Percentiles rank a stretch among this genome's conserved stretches.
These are phyloP conservation scores for Ptychobarbus kaznakovi DNA, from an alignment of 2,797 vertebrate genomes.

Conservation along the genomic window DNA sequence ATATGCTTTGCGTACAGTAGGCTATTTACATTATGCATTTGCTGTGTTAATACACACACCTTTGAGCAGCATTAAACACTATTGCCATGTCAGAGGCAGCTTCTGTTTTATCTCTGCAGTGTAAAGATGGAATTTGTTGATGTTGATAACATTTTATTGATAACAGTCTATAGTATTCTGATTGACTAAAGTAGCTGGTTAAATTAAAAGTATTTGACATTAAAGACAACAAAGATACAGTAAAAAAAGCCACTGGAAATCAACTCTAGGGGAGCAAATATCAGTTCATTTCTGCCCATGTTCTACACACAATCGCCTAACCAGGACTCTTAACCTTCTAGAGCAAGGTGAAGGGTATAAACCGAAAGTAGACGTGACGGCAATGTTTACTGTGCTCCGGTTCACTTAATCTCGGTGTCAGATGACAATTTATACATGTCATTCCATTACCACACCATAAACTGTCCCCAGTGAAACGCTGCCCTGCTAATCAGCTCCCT, in stretches of 20 bases:
- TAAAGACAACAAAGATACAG: not conserved
- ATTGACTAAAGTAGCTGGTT: not conserved
- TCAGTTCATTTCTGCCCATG: not conserved
- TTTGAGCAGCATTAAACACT: not conserved
- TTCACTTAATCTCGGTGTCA: conserved; percentile 63
- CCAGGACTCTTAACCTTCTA: not conserved
- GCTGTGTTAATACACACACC: not conserved
- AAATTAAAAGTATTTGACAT: not conserved
- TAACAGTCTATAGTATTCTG: not conserved
- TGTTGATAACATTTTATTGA: not conserved
- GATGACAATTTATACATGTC: conserved; percentile 66
- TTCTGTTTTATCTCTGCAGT: not conserved
- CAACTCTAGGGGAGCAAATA: not conserved
- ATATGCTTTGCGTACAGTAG: not conserved
- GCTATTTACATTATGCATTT: not conserved
- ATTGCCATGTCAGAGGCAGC: too few relatives aligned
- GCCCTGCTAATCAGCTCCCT: conserved; percentile 61
- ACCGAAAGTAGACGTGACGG: conserved; percentile 11
- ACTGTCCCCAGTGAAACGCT: conserved; percentile 60
- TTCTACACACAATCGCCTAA: conserved; percentile 3
- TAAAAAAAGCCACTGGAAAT: not conserved
- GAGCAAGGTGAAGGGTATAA: conserved; percentile 11
- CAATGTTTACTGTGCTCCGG: conserved; percentile 48
- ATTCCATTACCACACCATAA: conserved; percentile 63
- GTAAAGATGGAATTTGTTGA: not conserved